phyloP scores from a whole-genome alignment of 2,797 vertebrate genomes.

The Anguilla megastoma region DNA sequence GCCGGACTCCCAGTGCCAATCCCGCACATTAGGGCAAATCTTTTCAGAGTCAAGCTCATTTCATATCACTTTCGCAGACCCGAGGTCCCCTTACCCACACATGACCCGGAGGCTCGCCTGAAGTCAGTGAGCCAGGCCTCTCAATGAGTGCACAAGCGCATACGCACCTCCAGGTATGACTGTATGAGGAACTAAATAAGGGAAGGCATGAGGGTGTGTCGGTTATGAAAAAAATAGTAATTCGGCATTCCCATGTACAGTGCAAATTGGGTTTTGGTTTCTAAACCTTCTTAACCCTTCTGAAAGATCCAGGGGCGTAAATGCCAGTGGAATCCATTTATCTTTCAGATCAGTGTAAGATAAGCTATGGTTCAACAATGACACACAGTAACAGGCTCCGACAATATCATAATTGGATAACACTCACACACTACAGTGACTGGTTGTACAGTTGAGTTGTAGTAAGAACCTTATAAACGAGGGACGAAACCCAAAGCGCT shows the following conservation, averaged over 20 bases:
- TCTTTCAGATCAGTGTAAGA: neutral
- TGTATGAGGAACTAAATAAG: neutral
- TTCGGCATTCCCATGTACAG: neutral
- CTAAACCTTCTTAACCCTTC: neutral
- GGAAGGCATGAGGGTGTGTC: neutral
- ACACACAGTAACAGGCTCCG: neutral
- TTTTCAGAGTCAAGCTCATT: slow-evolving; percentile 19
- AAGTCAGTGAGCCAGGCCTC: neutral
- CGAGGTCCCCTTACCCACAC: neutral
- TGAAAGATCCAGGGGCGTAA: neutral
- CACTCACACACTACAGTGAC: neutral
- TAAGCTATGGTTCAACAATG: neutral
- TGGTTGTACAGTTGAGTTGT: neutral
- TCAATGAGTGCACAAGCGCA: too few species aligned
- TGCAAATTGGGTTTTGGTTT: neutral
- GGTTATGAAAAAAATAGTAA: neutral
- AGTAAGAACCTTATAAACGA: neutral
- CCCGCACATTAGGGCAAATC: slow-evolving; percentile 11
- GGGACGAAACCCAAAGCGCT: neutral
- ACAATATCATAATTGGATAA: neutral
- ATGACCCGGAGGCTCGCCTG: neutral
- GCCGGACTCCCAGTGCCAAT: neutral
- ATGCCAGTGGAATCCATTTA: neutral
- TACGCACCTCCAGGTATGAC: neutral
- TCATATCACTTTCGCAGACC: neutral